A percentile compares a stretch with the other conserved stretches of the same genome.
These are phyloP conservation scores for Synanthedon tipuliformis DNA, from an alignment of 2,888 invertebrate genomes.

Conservation along the genomic window DNA sequence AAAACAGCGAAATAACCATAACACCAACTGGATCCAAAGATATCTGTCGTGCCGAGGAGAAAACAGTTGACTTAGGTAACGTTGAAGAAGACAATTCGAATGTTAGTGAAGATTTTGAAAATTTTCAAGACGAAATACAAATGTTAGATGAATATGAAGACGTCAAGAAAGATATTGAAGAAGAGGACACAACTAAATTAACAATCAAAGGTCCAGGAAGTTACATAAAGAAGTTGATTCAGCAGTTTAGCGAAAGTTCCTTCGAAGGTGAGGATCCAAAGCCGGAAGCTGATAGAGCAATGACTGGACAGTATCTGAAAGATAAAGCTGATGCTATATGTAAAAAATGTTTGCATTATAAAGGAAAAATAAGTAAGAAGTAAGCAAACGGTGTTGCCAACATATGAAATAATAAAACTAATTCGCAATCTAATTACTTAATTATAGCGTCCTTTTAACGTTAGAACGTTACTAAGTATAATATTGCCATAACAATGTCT, in stretches of 20 bases:
- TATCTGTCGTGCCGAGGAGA: slow-evolving; percentile 16
- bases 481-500: too few relatives aligned
- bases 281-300: slow-evolving; percentile 45
- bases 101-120: slow-evolving; percentile 43
- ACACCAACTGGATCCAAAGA: slow-evolving; percentile 50
- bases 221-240: slow-evolving; percentile 60
- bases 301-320: slow-evolving; percentile 44
- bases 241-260: slow-evolving; percentile 62
- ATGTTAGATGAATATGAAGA: slow-evolving; percentile 35
- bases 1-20: slow-evolving; percentile 53
- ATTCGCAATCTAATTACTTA: too few relatives aligned
- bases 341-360: slow-evolving; percentile 64
- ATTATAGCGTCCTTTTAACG: too few relatives aligned
- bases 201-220: slow-evolving; percentile 58
- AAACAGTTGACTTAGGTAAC: slow-evolving; percentile 31
- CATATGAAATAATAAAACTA: too few relatives aligned
- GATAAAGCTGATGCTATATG: slow-evolving; percentile 62
- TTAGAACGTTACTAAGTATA: too few relatives aligned
- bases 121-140: slow-evolving; percentile 51
- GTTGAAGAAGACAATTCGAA: slow-evolving; percentile 40
- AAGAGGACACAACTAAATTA: slow-evolving; percentile 36
- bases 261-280: slow-evolving; percentile 50
- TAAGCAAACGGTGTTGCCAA: background rate
- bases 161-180: slow-evolving; percentile 20
- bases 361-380: slow-evolving; percentile 52